Conservation (phyloP, 2,888 invertebrate genomes). For the Laspeyria flexula region DNA sequence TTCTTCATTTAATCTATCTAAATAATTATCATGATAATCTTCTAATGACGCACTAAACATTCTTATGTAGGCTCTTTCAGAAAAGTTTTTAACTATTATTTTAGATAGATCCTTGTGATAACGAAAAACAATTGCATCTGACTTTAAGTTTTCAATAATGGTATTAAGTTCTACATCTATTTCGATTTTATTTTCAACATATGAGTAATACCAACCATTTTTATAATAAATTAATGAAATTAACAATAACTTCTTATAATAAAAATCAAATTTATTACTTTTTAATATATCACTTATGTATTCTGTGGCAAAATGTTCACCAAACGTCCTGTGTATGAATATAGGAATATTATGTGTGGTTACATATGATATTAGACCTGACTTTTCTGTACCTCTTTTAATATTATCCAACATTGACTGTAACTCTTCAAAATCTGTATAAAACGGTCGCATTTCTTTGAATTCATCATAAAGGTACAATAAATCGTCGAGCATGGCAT, state of each 20-base stretch:
- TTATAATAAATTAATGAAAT: not conserved
- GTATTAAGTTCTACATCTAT: too few relatives aligned
- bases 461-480: conserved; percentile 1
- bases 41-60: too few relatives aligned
- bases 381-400: conserved; percentile 1
- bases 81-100: too few relatives aligned
- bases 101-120: too few relatives aligned
- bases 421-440: not conserved
- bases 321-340: conserved; percentile 5
- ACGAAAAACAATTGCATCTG: too few relatives aligned
- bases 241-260: not conserved
- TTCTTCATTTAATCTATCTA: too few relatives aligned
- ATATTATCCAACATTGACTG: not conserved
- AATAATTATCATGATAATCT: too few relatives aligned
- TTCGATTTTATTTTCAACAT: too few relatives aligned
- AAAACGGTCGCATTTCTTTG: conserved; percentile 2
- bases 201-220: too few relatives aligned
- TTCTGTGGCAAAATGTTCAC: conserved; percentile 5
- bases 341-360: not conserved
- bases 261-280: not conserved
- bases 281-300: conserved; percentile 1
- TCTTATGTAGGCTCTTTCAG: too few relatives aligned
- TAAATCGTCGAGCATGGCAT: not conserved
- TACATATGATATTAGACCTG: conserved; percentile 2
- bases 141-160: too few relatives aligned